Conservation (phyloP, 2,797 vertebrate species). For the Tapera naevia region DNA sequence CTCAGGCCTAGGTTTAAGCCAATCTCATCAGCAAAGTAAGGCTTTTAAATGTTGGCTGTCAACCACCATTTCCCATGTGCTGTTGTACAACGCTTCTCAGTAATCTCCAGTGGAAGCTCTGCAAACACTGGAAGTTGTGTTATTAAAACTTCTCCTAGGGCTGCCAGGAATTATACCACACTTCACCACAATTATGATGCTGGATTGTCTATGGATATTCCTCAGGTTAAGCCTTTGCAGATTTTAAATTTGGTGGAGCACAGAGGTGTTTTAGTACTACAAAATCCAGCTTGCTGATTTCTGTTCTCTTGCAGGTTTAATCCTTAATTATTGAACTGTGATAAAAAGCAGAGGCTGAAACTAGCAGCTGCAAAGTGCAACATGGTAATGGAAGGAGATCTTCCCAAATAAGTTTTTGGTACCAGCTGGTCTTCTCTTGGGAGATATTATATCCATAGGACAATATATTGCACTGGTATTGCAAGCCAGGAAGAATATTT, state of each 20-base stretch:
- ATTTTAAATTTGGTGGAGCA: not conserved
- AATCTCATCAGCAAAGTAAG: not conserved
- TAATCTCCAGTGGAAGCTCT: not conserved
- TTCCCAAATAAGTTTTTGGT: not conserved
- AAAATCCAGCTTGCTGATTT: not conserved
- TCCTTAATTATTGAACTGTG: not conserved
- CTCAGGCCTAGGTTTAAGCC: not conserved
- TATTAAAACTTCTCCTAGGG: not conserved
- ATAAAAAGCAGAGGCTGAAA: not conserved
- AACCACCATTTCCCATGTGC: not conserved
- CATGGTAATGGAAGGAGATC: not conserved
- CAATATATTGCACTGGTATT: not conserved
- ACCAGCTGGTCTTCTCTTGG: not conserved
- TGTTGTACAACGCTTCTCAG: not conserved
- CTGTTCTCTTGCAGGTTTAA: not conserved
- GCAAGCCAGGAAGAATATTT: not conserved
- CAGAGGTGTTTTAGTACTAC: not conserved
- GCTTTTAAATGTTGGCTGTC: not conserved
- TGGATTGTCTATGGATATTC: not conserved
- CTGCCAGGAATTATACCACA: not conserved
- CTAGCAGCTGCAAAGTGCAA: not conserved
- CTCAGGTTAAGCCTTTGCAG: not conserved
- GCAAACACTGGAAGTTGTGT: not conserved
- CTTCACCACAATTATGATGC: not conserved
- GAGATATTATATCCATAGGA: not conserved